These are phyloP conservation scores for Drosophila virilis DNA, from an alignment of 1,140 invertebrate species.

Conservation along the genomic window DNA sequence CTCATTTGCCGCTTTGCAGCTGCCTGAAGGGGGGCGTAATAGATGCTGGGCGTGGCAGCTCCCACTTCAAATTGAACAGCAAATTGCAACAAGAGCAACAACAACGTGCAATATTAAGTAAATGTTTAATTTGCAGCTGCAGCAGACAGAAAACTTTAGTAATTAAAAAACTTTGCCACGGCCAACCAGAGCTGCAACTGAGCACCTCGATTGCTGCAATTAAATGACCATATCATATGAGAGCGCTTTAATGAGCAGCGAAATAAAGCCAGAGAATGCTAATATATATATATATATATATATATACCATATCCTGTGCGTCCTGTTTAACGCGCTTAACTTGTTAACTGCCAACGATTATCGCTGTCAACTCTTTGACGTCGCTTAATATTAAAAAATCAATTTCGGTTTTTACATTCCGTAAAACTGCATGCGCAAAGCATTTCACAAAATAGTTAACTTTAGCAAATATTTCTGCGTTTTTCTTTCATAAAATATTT, in stretches of 20 bases:
- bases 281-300: not conserved
- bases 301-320: slow-evolving; percentile 10
- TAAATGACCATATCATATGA: slow-evolving; percentile 53
- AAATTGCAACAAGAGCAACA: slow-evolving; percentile 26
- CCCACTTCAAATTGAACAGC: slow-evolving; percentile 30
- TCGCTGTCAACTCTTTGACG: slow-evolving; percentile 57
- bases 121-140: slow-evolving; percentile 70
- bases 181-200: slow-evolving; percentile 6
- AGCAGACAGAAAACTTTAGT: slow-evolving; percentile 60
- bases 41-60: slow-evolving; percentile 3
- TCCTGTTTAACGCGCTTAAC: slow-evolving; percentile 54
- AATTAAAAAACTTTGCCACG: slow-evolving; percentile 70
- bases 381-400: not conserved
- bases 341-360: slow-evolving; percentile 71
- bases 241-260: slow-evolving; percentile 67
- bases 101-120: slow-evolving; percentile 52
- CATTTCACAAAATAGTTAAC: not conserved
- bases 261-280: slow-evolving; percentile 41
- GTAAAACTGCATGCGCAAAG: not conserved
- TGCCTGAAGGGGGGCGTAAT: not conserved
- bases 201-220: slow-evolving; percentile 54
- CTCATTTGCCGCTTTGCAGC: slow-evolving; percentile 26
- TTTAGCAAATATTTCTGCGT: too few species aligned
- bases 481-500: too few species aligned
- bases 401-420: not conserved